These are phyloP conservation scores for Orchesella flavescens DNA, from an alignment of 2,888 invertebrate species.

Conservation along the genomic window DNA sequence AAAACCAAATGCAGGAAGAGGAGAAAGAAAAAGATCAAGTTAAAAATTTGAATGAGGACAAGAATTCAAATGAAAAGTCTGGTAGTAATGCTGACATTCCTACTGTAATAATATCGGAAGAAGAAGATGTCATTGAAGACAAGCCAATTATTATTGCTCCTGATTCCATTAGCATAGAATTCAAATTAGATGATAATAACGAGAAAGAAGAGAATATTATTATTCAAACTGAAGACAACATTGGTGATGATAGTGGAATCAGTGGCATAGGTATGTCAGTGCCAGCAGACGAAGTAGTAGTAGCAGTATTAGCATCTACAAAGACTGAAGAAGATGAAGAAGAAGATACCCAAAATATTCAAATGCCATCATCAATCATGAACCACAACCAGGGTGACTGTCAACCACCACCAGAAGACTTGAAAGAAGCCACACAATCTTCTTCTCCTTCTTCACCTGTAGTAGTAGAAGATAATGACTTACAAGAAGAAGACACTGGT, in stretches of 20 bases:
- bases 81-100: slow-evolving; percentile 19
- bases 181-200: slow-evolving; percentile 31
- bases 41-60: background rate
- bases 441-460: background rate
- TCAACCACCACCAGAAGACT: slow-evolving; percentile 13
- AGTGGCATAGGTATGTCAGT: slow-evolving; percentile 37
- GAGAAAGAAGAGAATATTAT: background rate
- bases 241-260: slow-evolving; percentile 47
- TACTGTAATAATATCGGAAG: background rate
- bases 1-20: slow-evolving; percentile 33
- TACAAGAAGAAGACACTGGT: background rate
- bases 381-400: background rate
- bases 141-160: background rate
- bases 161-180: slow-evolving; percentile 47
- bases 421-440: background rate
- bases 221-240: slow-evolving; percentile 9
- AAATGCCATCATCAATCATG: slow-evolving; percentile 17
- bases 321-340: slow-evolving; percentile 29
- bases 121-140: slow-evolving; percentile 8
- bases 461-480: background rate
- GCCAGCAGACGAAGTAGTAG: background rate
- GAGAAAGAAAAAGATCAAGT: slow-evolving; percentile 19
- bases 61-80: background rate
- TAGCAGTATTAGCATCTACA: background rate
- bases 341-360: slow-evolving; percentile 15